Conservation (phyloP, 64 coral and sea anemone species). For the Acropora yongei region DNA sequence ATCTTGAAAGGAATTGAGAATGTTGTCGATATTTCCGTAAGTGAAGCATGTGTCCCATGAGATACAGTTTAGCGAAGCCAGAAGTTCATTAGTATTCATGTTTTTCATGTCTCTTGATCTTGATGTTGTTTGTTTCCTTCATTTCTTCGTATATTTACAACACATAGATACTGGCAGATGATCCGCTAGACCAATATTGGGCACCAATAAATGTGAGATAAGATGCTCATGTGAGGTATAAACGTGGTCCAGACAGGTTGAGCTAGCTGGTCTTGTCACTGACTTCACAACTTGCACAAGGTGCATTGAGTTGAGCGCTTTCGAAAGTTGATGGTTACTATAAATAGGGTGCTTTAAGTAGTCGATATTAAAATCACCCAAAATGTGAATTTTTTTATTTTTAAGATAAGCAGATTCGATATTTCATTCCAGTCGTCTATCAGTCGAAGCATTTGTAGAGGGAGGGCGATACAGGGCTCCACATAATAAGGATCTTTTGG, state of each 20-base stretch:
- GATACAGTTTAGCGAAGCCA: conserved; percentile 12
- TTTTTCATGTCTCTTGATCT: conserved; percentile 52
- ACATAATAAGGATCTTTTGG: conserved; percentile 9
- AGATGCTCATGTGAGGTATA: conserved; percentile 26
- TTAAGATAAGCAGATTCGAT: conserved; percentile 58
- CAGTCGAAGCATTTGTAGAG: conserved; percentile 11
- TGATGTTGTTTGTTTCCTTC: not conserved
- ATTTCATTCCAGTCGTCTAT: conserved; percentile 22
- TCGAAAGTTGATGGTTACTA: conserved; percentile 28
- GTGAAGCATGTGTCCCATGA: conserved; percentile 52
- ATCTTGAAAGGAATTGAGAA: conserved; percentile 8
- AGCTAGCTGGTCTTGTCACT: conserved; percentile 46
- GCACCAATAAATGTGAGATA: conserved; percentile 33
- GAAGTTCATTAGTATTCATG: conserved; percentile 42
- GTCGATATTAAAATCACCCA: conserved; percentile 62
- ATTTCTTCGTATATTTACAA: conserved; percentile 52
- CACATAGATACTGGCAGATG: conserved; percentile 59
- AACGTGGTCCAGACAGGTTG: conserved; percentile 58
- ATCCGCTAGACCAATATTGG: conserved; percentile 73
- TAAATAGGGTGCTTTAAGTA: conserved; percentile 13
- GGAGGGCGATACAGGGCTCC: conserved; percentile 43
- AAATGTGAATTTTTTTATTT: conserved; percentile 45
- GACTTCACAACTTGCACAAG: conserved; percentile 37
- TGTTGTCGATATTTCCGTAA: conserved; percentile 19
- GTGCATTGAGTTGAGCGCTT: conserved; percentile 19